These are phyloP conservation scores for Leptobrachium leishanense DNA, from an alignment of 2,113 vertebrate genomes.

Conservation along the genomic window DNA sequence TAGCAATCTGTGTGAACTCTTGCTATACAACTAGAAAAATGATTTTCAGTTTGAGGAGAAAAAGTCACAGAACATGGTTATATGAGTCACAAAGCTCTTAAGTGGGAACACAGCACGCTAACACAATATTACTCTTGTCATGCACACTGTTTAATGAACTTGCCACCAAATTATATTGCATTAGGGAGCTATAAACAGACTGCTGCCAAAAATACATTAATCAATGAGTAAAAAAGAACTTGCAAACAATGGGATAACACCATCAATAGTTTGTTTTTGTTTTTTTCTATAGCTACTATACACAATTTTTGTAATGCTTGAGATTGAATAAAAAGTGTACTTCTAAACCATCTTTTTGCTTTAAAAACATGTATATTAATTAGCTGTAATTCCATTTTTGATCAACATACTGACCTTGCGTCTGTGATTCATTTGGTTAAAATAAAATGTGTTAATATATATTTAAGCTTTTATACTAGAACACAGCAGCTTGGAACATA, in stretches of 20 bases:
- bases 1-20: not conserved
- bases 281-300: too few relatives aligned
- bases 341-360: too few relatives aligned
- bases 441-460: slow-evolving; percentile 4
- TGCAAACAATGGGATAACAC: not conserved
- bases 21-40: not conserved
- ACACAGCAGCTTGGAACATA: not conserved
- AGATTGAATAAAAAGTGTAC: not conserved
- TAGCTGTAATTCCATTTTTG: too few relatives aligned
- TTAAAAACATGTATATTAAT: too few relatives aligned
- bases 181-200: slow-evolving; percentile 15
- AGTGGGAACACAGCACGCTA: slow-evolving; percentile 3
- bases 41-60: not conserved
- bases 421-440: not conserved
- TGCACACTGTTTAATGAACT: slow-evolving; percentile 22
- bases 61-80: not conserved
- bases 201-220: slow-evolving; percentile 9
- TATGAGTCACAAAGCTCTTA: slow-evolving; percentile 12
- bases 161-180: slow-evolving; percentile 12
- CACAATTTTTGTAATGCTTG: not conserved
- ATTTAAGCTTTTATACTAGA: slow-evolving; percentile 9
- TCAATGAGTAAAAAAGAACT: slow-evolving; percentile 1
- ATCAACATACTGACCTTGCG: too few relatives aligned
- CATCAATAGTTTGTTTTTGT: not conserved
- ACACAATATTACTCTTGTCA: slow-evolving; percentile 6